phyloP scores from a whole-genome alignment of 1,140 invertebrate genomes.

The Hylaeus anthracinus region DNA sequence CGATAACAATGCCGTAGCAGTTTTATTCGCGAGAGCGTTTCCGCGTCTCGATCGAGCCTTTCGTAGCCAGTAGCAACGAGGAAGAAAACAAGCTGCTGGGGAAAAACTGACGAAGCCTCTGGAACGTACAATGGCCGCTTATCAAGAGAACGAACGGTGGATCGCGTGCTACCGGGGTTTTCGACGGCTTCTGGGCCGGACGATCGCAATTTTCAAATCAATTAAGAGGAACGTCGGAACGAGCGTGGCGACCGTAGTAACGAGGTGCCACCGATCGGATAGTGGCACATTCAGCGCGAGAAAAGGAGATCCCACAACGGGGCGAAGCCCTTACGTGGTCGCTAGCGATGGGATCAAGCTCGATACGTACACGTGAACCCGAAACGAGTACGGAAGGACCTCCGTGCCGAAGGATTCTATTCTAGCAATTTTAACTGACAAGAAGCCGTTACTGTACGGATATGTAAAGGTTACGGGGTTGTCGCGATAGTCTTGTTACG shows the following conservation, averaged over 20 bases:
- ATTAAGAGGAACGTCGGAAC: conserved; percentile 39
- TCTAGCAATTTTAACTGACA: no score
- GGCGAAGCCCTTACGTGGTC: conserved; percentile 22
- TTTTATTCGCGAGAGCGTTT: conserved; percentile 17
- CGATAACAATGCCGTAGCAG: conserved; percentile 26
- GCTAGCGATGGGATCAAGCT: no score
- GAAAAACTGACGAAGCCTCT: not conserved
- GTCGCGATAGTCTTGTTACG: no score
- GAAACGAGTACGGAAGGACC: no score
- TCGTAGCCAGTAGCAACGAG: not conserved
- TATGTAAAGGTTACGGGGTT: no score
- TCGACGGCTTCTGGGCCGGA: not conserved
- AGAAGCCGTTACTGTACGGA: no score
- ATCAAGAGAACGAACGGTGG: not conserved
- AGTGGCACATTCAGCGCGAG: conserved; percentile 19
- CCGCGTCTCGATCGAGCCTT: not conserved
- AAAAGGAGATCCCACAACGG: conserved; percentile 17
- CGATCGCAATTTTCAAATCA: conserved; percentile 54
- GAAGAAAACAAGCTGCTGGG: not conserved
- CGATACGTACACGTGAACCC: no score
- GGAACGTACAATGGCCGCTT: not conserved
- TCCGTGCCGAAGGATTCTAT: no score
- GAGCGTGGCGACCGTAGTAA: conserved; percentile 32
- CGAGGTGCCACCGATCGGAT: conserved; percentile 51
- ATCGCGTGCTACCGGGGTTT: conserved; percentile 7